These are phyloP conservation scores for Neelides sp. DNA, from an alignment of 1,140 invertebrate species.

Conservation along the genomic window DNA sequence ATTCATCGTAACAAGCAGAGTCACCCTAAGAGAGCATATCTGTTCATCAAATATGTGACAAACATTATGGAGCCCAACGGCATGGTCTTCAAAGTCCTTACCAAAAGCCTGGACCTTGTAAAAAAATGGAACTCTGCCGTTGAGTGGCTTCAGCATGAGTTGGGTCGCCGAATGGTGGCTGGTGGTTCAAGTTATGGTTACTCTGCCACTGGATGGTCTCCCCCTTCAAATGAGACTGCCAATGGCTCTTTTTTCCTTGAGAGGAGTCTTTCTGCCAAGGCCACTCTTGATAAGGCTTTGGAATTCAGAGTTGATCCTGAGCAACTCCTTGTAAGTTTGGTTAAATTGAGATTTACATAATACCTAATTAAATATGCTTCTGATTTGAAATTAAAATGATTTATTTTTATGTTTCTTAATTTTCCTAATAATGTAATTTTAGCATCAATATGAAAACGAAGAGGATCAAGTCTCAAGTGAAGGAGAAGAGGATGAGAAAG, in stretches of 20 bases:
- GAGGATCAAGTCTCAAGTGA: conserved; percentile 26
- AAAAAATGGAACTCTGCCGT: conserved; percentile 77
- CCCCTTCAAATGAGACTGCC: conserved; percentile 87
- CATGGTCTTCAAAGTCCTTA: conserved; percentile 57
- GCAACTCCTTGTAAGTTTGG: not conserved
- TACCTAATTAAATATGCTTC: not conserved
- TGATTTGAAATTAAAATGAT: not conserved
- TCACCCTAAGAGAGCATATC: conserved; percentile 92
- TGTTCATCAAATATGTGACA: conserved; percentile 92
- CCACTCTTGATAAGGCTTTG: conserved; percentile 70
- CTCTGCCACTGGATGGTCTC: conserved; percentile 78
- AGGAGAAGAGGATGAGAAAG: conserved; percentile 22
- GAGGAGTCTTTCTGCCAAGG: conserved; percentile 79
- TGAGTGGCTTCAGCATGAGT: conserved; percentile 87
- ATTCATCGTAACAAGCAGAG: conserved; percentile 82
- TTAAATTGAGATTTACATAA: not conserved
- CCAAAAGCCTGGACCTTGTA: conserved; percentile 60
- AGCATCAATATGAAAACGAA: conserved; percentile 19
- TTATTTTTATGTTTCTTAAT: not conserved
- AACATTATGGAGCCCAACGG: conserved; percentile 73
- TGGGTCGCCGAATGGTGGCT: conserved; percentile 50
- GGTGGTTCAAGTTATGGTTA: conserved; percentile 34
- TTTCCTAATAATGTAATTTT: not conserved
- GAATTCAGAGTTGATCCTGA: conserved; percentile 47
- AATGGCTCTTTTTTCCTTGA: conserved; percentile 84